Evolutionary conservation across 2,888 invertebrate genomes (phyloP).

Genomic region (Zeuzera pyrina): DNA sequence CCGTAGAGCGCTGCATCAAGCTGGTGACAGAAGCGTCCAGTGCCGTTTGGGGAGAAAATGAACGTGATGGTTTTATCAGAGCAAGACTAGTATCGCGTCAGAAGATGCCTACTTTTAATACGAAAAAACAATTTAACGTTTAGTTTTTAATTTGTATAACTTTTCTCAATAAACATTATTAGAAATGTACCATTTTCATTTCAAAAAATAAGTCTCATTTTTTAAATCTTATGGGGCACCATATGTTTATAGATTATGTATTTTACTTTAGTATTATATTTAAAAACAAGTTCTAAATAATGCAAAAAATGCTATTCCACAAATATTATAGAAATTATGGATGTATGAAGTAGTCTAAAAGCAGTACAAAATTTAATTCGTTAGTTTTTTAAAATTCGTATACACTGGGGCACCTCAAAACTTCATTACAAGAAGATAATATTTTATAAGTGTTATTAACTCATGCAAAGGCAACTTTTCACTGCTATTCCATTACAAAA

Average conservation of each 20-base stretch:
- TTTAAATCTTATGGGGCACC: background rate
- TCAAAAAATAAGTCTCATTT: no score
- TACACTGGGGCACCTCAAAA: background rate
- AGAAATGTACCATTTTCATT: no score
- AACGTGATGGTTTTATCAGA: slow-evolving; percentile 13
- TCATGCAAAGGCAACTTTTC: background rate
- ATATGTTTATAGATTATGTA: background rate
- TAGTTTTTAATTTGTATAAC: background rate
- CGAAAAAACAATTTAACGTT: background rate
- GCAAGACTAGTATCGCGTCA: slow-evolving; percentile 6
- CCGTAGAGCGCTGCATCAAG: slow-evolving; percentile 10
- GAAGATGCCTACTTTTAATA: background rate
- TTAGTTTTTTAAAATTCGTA: background rate
- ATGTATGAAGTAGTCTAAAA: no score
- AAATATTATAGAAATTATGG: no score
- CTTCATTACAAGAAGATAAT: background rate
- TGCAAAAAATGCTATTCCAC: background rate
- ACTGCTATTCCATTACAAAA: background rate
- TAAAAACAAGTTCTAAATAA: background rate
- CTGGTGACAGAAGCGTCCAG: slow-evolving; percentile 13
- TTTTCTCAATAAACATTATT: background rate
- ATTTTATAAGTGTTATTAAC: background rate
- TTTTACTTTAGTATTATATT: background rate
- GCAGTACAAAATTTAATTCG: background rate
- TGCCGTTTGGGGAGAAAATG: slow-evolving; percentile 9